phyloP scores from a whole-genome alignment of 2,113 vertebrate genomes.

The Oxyruncus cristatus region DNA sequence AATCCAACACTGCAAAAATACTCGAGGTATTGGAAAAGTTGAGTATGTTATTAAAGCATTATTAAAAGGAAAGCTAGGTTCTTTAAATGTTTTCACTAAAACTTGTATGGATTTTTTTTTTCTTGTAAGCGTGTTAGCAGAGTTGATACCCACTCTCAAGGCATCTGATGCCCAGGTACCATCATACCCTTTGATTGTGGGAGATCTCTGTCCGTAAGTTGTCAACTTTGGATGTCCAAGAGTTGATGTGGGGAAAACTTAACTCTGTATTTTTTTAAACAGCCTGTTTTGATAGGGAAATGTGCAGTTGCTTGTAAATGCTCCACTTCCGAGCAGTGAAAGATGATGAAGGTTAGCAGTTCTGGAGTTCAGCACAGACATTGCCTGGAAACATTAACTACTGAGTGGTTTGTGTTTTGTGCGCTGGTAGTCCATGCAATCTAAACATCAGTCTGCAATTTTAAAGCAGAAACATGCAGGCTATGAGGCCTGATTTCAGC shows the following conservation, averaged over 20 bases:
- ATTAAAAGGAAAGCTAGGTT: constrained; percentile 5
- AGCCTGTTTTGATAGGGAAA: neutral
- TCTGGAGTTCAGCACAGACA: neutral
- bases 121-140: neutral
- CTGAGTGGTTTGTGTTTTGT: neutral
- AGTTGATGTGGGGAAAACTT: neutral
- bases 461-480: neutral
- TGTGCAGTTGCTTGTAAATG: neutral
- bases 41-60: neutral
- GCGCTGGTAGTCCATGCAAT: neutral
- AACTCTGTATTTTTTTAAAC: neutral
- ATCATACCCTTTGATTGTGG: neutral
- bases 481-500: neutral
- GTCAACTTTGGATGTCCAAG: neutral
- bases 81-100: neutral
- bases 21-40: neutral
- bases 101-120: constrained; percentile 1
- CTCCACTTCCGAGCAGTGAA: neutral
- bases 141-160: constrained; percentile 3
- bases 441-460: neutral
- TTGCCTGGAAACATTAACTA: neutral
- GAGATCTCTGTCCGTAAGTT: neutral
- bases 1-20: neutral
- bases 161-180: neutral
- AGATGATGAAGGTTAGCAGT: neutral